These are phyloP conservation scores for Antitype chi DNA, from an alignment of 2,888 invertebrate genomes.

Conservation along the genomic window DNA sequence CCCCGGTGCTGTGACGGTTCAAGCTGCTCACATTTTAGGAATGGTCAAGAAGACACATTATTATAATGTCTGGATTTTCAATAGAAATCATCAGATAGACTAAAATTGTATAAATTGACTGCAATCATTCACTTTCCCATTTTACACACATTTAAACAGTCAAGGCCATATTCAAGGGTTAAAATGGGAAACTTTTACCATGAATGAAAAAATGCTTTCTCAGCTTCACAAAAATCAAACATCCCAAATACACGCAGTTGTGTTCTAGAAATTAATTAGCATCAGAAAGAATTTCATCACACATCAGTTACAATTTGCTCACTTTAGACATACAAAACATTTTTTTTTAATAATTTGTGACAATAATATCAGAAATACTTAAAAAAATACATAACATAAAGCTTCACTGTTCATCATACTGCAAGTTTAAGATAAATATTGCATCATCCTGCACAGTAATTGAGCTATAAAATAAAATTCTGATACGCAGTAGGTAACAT, in stretches of 20 bases:
- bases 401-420: slow-evolving; percentile 1
- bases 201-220: neutral
- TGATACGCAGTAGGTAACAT: neutral
- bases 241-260: neutral
- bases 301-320: neutral
- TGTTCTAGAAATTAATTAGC: neutral
- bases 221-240: neutral
- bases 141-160: neutral
- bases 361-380: neutral
- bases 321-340: neutral
- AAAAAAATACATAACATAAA: neutral
- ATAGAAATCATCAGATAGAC: neutral
- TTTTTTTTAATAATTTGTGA: slow-evolving; percentile 12
- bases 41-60: neutral
- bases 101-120: neutral
- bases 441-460: slow-evolving; percentile 44
- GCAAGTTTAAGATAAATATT: slow-evolving; percentile 39
- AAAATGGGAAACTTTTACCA: neutral
- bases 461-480: neutral
- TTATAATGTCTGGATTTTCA: neutral
- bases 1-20: too few species aligned
- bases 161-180: neutral
- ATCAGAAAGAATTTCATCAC: too few species aligned
- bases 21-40: neutral
- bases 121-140: neutral